Evolutionary conservation across 2,797 vertebrate species (phyloP).

Genomic region (Acanthopagrus latus): DNA sequence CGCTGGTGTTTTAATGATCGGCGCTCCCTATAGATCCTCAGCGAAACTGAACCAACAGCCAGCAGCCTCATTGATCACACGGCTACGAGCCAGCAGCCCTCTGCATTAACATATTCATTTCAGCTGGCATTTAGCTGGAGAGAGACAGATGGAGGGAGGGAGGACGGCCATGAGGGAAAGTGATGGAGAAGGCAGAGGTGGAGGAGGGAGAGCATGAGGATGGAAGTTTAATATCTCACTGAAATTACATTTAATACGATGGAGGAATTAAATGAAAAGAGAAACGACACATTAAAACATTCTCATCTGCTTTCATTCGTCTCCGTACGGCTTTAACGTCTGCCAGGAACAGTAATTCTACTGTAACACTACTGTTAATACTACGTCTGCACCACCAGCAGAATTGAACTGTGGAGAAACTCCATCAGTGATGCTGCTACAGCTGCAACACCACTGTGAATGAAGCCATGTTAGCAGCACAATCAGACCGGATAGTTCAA

Average conservation of each 20-base stretch:
- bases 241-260: constrained; percentile 49
- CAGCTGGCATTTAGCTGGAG: constrained; percentile 62
- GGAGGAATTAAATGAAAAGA: constrained; percentile 42
- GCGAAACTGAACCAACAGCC: constrained; percentile 52
- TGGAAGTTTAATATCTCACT: constrained; percentile 50
- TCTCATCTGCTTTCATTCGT: constrained; percentile 38
- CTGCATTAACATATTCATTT: constrained; percentile 74
- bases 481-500: no score
- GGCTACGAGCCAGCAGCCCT: constrained; percentile 49
- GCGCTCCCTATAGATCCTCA: constrained; percentile 41
- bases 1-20: constrained; percentile 56
- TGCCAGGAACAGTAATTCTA: constrained; percentile 1
- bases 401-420: background rate
- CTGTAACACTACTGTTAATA: background rate
- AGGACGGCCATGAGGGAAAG: constrained; percentile 15
- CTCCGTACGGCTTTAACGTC: background rate
- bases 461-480: no score
- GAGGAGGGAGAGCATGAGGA: constrained; percentile 22
- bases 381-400: background rate
- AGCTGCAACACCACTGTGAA: no score
- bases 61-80: constrained; percentile 69
- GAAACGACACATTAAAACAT: constrained; percentile 32
- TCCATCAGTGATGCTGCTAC: constrained; percentile 2
- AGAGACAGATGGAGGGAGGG: constrained; percentile 61
- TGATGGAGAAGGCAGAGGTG: constrained; percentile 38